These are phyloP conservation scores for Rhagium mordax DNA, from an alignment of 2,888 invertebrate species.

Conservation along the genomic window DNA sequence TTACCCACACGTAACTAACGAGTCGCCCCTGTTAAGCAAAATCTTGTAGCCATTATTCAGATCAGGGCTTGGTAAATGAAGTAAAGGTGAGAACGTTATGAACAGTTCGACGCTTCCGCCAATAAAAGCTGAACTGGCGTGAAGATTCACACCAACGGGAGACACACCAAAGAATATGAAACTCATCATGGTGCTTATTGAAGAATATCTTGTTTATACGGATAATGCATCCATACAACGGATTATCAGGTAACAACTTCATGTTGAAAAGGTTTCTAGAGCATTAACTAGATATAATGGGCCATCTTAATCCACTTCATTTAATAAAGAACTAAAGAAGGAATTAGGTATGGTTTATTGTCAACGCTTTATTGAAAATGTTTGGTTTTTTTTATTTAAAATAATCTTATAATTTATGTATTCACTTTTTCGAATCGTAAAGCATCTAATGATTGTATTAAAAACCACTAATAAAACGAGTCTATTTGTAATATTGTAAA, in stretches of 20 bases:
- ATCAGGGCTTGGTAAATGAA: conserved; percentile 33
- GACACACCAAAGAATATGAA: conserved; percentile 28
- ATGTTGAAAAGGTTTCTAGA: conserved; percentile 41
- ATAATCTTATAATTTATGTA: too few species aligned
- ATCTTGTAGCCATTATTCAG: conserved; percentile 33
- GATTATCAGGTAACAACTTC: conserved; percentile 51
- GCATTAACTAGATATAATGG: conserved; percentile 51
- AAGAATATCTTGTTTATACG: conserved; percentile 49
- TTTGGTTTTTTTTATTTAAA: not conserved
- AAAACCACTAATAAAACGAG: too few species aligned
- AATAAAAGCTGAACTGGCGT: conserved; percentile 28
- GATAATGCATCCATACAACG: conserved; percentile 50
- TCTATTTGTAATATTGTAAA: too few species aligned
- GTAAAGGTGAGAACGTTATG: conserved; percentile 38
- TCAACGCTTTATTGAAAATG: not conserved
- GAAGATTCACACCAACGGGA: conserved; percentile 35
- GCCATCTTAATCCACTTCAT: conserved; percentile 51
- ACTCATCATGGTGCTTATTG: conserved; percentile 24
- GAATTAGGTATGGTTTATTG: not conserved
- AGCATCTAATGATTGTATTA: too few species aligned
- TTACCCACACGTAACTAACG: not conserved
- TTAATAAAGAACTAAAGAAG: conserved; percentile 46
- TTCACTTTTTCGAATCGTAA: too few species aligned
- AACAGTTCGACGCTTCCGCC: conserved; percentile 36
- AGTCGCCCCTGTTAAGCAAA: conserved; percentile 26